phyloP scores from a whole-genome alignment of 2,888 invertebrate genomes.

The Rhingia rostrata region DNA sequence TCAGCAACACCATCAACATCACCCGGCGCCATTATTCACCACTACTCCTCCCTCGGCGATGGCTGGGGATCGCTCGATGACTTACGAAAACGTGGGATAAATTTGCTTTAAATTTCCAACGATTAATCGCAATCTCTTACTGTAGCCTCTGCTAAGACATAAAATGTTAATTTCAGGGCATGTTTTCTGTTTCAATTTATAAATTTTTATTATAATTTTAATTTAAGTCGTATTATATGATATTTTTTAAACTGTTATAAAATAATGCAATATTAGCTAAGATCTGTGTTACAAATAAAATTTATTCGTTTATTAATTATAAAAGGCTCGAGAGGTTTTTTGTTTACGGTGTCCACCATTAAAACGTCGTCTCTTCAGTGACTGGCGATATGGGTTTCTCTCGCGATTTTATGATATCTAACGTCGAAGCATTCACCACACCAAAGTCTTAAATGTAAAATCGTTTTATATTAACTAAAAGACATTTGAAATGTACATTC shows the following conservation, averaged over 20 bases:
- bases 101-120: conserved; percentile 59
- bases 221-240: conserved; percentile 24
- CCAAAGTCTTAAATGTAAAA: too few relatives aligned
- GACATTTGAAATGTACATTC: too few relatives aligned
- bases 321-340: background rate
- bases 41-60: conserved; percentile 78
- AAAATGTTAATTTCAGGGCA: conserved; percentile 52
- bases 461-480: too few relatives aligned
- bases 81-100: conserved; percentile 82
- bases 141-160: conserved; percentile 48
- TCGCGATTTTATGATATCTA: too few relatives aligned
- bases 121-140: conserved; percentile 52
- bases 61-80: conserved; percentile 81
- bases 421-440: too few relatives aligned
- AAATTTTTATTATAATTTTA: conserved; percentile 21
- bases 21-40: conserved; percentile 80
- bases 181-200: conserved; percentile 21
- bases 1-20: conserved; percentile 80
- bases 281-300: conserved; percentile 69
- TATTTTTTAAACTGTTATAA: conserved; percentile 67
- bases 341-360: background rate
- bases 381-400: too few relatives aligned
- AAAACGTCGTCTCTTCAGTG: background rate
- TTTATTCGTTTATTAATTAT: conserved; percentile 55
- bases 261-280: conserved; percentile 72